These are phyloP conservation scores for Cyrtodaria siliqua DNA, from an alignment of 2,888 invertebrate genomes.

Conservation along the genomic window DNA sequence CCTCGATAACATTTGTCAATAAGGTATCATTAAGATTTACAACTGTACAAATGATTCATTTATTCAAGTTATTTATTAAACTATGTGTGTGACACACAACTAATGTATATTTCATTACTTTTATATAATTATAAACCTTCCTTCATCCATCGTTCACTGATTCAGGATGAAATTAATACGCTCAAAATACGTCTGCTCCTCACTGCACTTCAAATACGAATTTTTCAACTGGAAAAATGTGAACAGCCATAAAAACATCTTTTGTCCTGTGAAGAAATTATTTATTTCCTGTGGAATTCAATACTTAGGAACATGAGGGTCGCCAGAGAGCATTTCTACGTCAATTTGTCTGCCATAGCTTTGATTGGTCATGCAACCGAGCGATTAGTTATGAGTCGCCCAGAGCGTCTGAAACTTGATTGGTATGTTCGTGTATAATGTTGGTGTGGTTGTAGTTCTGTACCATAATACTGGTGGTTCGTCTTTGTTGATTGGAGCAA, in stretches of 20 bases:
- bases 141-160: constrained; percentile 3
- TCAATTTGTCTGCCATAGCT: neutral
- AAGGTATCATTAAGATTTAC: too few relatives aligned
- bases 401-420: too few relatives aligned
- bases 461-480: too few relatives aligned
- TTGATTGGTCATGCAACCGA: constrained; percentile 43
- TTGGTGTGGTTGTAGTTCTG: too few relatives aligned
- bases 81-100: too few relatives aligned
- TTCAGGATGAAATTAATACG: neutral
- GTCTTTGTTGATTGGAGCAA: too few relatives aligned
- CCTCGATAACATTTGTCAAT: too few relatives aligned
- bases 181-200: constrained; percentile 2
- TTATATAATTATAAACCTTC: too few relatives aligned
- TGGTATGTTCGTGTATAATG: too few relatives aligned
- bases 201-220: neutral
- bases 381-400: constrained; percentile 29
- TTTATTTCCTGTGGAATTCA: constrained; percentile 13
- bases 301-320: neutral
- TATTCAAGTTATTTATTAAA: too few relatives aligned
- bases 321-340: neutral
- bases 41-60: too few relatives aligned
- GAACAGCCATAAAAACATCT: constrained; percentile 6
- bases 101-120: too few relatives aligned
- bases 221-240: constrained; percentile 1
- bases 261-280: constrained; percentile 4